These are phyloP conservation scores for Mycteria americana DNA, from an alignment of 2,797 vertebrate species.

Conservation along the genomic window DNA sequence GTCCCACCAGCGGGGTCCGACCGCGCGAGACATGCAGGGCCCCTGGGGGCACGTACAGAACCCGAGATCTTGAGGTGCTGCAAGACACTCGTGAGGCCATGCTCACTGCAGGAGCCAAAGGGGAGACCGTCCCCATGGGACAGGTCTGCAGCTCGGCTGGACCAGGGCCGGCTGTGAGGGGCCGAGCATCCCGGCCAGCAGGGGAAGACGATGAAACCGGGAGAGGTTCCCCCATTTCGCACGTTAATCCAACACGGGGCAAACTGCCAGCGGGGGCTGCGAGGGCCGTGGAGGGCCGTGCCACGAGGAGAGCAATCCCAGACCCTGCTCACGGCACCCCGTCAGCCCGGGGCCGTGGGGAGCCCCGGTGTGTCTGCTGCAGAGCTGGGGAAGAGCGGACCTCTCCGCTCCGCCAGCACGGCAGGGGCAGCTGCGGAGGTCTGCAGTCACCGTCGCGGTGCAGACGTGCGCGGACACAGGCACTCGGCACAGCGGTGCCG, in stretches of 20 bases:
- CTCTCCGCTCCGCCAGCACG: neutral
- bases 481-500: neutral
- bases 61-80: neutral
- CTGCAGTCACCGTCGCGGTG: neutral
- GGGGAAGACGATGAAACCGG: neutral
- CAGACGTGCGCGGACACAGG: neutral
- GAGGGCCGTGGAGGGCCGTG: neutral
- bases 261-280: neutral
- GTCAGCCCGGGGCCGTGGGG: fast-evolving
- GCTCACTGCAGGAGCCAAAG: neutral
- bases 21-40: neutral
- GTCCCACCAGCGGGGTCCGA: neutral
- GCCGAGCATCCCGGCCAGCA: neutral
- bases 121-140: neutral
- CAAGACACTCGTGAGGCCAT: neutral
- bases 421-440: neutral
- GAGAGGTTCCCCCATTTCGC: neutral
- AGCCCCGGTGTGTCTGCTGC: fast-evolving
- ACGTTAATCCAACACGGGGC: neutral
- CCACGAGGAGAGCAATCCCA: neutral
- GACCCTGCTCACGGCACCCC: neutral
- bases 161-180: neutral
- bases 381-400: neutral
- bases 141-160: neutral
- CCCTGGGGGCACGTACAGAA: neutral